phyloP scores from a whole-genome alignment of 92 coral and sea anemone species.

The Actinostola sp. region DNA sequence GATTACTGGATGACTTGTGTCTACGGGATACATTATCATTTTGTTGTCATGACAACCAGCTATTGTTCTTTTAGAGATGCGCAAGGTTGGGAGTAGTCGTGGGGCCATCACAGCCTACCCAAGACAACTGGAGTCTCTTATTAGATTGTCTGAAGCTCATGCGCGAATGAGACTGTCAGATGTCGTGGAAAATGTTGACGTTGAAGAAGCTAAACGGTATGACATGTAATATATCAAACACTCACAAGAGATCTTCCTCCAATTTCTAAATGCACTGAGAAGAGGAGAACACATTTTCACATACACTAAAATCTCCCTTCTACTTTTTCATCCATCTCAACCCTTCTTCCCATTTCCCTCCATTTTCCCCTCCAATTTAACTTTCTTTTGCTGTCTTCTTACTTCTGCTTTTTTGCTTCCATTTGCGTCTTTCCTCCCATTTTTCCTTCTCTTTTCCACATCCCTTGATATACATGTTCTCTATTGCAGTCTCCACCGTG shows the following conservation, averaged over 20 bases:
- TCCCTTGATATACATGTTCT: no score
- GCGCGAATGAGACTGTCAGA: constrained; percentile 93
- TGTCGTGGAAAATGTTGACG: constrained; percentile 91
- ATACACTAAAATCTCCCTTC: no score
- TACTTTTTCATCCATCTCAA: no score
- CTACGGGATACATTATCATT: background rate
- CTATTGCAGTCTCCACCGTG: constrained; percentile 92
- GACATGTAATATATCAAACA: background rate
- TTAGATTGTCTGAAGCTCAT: constrained; percentile 96
- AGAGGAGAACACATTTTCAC: background rate
- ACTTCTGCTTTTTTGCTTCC: background rate
- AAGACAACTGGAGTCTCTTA: constrained; percentile 90
- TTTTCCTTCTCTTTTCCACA: background rate
- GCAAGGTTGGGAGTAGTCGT: constrained; percentile 97
- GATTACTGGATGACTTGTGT: background rate
- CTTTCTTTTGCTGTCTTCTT: background rate
- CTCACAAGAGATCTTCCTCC: background rate
- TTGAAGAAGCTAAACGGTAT: constrained; percentile 97
- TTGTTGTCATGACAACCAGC: no score
- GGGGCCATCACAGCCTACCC: constrained; percentile 99
- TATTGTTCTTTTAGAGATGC: constrained; percentile 71
- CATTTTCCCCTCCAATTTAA: no score
- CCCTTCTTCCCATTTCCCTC: no score
- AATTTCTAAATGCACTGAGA: background rate
- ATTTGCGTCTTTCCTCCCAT: background rate